Conservation (phyloP, 1,140 invertebrate genomes). For the Zaprionus vittiger region DNA sequence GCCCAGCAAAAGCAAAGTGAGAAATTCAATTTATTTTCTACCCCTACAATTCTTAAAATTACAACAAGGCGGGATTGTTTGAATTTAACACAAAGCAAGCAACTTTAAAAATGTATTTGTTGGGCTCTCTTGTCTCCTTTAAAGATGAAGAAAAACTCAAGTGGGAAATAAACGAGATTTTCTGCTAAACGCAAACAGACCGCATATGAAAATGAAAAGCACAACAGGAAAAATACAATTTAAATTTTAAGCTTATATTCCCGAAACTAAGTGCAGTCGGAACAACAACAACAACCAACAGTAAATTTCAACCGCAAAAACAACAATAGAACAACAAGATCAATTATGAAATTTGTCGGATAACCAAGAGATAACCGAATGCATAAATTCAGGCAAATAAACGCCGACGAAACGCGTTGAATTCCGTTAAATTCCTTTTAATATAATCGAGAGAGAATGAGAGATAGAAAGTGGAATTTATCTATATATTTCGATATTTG, state of each 20-base stretch:
- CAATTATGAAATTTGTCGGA: constrained; percentile 7
- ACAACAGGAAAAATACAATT: constrained; percentile 22
- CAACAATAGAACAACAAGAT: constrained; percentile 2
- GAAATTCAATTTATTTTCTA: constrained; percentile 73
- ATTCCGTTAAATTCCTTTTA: constrained; percentile 18
- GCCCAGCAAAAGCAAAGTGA: constrained; percentile 50
- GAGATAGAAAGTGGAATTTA: neutral
- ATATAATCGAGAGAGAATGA: neutral
- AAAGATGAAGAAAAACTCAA: neutral
- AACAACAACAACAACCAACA: neutral
- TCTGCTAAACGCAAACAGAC: constrained; percentile 14
- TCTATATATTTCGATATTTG: neutral
- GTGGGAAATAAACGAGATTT: constrained; percentile 10
- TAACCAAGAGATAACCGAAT: constrained; percentile 11
- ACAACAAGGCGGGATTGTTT: constrained; percentile 9
- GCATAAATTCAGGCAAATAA: constrained; percentile 27
- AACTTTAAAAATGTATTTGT: neutral
- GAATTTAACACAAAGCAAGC: neutral
- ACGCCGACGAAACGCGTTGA: constrained; percentile 3
- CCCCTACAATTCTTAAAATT: constrained; percentile 23
- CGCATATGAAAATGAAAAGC: constrained; percentile 32
- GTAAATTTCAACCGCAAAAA: neutral
- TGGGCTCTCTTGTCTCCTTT: neutral
- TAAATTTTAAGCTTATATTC: constrained; percentile 10
- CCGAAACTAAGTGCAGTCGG: constrained; percentile 6